phyloP scores from a whole-genome alignment of 2,888 invertebrate genomes.

The Drosophila yooni region DNA sequence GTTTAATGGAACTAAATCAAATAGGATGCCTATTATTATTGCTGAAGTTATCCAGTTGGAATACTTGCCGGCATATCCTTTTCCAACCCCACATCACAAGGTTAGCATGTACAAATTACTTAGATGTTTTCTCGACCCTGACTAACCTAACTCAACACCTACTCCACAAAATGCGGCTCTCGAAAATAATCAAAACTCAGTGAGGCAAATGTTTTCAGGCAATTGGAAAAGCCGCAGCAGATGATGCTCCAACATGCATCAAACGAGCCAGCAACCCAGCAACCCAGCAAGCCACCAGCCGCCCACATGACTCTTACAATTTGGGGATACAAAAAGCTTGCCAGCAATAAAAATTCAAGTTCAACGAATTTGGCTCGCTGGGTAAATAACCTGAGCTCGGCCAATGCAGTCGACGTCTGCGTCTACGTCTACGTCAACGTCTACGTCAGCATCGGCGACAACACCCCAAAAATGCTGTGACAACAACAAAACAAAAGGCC shows the following conservation, averaged over 20 bases:
- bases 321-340: constrained; percentile 42
- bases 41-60: not conserved
- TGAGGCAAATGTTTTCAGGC: constrained; percentile 12
- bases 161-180: not conserved
- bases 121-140: not conserved
- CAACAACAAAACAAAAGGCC: constrained; percentile 36
- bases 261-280: constrained; percentile 1
- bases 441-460: constrained; percentile 39
- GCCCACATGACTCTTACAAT: constrained; percentile 25
- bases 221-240: constrained; percentile 16
- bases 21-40: not conserved
- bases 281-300: not conserved
- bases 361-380: constrained; percentile 69
- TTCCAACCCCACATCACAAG: not conserved
- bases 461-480: constrained; percentile 60
- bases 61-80: not conserved
- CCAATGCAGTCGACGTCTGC: constrained; percentile 30
- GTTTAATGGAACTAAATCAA: not conserved
- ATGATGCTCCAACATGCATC: not conserved
- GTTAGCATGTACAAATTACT: not conserved
- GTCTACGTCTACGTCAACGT: constrained; percentile 15
- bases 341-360: constrained; percentile 66
- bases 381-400: constrained; percentile 71
- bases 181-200: constrained; percentile 6
- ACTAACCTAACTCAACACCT: constrained; percentile 3